Base-by-base conservation (phyloP, 1,140 invertebrate species). In the Megathymus violae region DNA sequence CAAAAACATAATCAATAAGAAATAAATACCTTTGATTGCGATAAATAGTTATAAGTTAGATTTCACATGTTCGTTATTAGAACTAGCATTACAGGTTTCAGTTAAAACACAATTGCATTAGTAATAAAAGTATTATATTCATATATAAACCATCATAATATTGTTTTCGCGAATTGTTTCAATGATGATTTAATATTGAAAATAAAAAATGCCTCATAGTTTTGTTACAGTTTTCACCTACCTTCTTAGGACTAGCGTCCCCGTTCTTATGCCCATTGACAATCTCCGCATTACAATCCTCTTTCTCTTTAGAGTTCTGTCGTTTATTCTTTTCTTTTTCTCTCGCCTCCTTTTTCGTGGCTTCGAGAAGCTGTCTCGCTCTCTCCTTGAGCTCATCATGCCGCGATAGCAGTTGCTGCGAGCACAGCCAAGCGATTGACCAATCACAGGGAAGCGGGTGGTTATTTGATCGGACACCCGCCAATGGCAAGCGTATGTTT, bases 341-440 rank as follows among this genome's bases (percentile, higher is more conserved):
- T 44, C 88, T 89, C 78, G 94, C 94, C 77, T 97, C 96, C 76
- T 93, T 93, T 88, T 95, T 94, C 9, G 97, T 95, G 76, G 97
- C 96, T 86, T 98, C 97, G 71, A 98, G 93, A 87, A 99, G 93
- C 84, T 97, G 94, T 83, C 97, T 95, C 52, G 97, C 97, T 91
- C 96, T 93, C 93, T 98, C 97, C 87, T 97, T 96, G 71, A 98
- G 92, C 91, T 97, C 95, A 71, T 96, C 95, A 85, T 97, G 96
- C 34, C 96, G 94, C 71, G 94, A 95, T 76, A 96, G 85, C 76
- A 96, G 91, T 87, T 95, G 93, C 94, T 96, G 88, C 74, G 76
- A 76, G 66, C 63, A 64, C 63, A 65, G 68, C 62, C 62, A 76
- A 74, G 76, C 71, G 19, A 46, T 31, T 10, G 34, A 56, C 40